Evolutionary conservation across 2,113 vertebrate genomes (phyloP).

Genomic region (Indri indri): DNA sequence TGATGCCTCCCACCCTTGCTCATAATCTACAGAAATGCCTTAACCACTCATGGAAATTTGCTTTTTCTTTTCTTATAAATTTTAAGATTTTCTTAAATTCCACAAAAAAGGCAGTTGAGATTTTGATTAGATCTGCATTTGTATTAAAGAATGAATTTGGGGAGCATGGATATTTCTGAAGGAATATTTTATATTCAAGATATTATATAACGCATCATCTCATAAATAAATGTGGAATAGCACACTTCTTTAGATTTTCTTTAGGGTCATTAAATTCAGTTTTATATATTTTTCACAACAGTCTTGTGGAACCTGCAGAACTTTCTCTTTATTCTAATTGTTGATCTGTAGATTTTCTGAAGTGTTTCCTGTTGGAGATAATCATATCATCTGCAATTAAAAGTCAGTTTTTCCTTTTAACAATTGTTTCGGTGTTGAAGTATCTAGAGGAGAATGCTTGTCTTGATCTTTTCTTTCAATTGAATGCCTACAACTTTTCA

Average conservation of each 20-base stretch:
- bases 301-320: background rate
- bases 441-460: background rate
- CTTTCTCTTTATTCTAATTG: conserved; percentile 7
- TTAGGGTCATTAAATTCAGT: background rate
- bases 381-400: background rate
- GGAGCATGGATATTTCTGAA: background rate
- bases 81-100: background rate
- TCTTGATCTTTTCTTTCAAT: background rate
- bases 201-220: background rate
- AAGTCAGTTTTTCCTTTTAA: background rate
- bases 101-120: background rate
- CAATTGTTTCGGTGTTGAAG: background rate
- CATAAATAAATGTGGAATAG: background rate
- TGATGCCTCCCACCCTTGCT: background rate
- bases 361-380: conserved; percentile 27
- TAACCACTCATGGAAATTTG: background rate
- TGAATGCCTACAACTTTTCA: background rate
- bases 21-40: background rate
- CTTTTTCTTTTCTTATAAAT: background rate
- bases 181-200: background rate
- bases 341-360: background rate
- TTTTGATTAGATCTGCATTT: background rate
- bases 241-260: background rate
- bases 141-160: background rate
- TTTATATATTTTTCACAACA: background rate